Conservation (phyloP, 2,797 vertebrate genomes). For the Vespertilio murinus region DNA sequence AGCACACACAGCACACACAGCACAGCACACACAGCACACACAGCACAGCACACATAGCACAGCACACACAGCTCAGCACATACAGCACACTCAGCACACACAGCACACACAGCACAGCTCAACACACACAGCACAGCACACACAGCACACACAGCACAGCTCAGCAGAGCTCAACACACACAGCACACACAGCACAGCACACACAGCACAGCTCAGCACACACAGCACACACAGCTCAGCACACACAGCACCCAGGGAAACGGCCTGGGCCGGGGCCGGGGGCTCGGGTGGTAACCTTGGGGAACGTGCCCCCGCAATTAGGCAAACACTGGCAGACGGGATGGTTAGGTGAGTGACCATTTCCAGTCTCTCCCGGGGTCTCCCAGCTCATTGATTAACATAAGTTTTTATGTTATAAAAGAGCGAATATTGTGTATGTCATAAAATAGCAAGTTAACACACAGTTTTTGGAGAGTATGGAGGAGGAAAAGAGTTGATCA, state of each 20-base stretch:
- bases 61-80: too few species aligned
- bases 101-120: too few species aligned
- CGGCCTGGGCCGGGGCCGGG: not conserved
- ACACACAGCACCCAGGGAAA: not conserved
- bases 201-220: too few species aligned
- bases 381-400: not conserved
- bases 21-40: too few species aligned
- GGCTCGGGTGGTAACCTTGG: not conserved
- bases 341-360: not conserved
- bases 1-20: too few species aligned
- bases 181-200: too few species aligned
- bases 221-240: not conserved
- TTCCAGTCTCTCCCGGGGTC: not conserved
- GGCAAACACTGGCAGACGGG: not conserved
- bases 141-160: too few species aligned
- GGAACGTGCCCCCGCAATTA: not conserved
- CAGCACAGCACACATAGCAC: too few species aligned
- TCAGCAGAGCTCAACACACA: too few species aligned
- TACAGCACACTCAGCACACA: too few species aligned
- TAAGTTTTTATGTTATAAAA: not conserved
- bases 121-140: too few species aligned
- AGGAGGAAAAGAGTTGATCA: not conserved
- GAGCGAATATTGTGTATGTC: not conserved
- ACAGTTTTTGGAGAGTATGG: not conserved
- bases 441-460: not conserved